Percentiles rank a stretch among this genome's conserved stretches.
Evolutionary conservation across 2,797 vertebrate species (phyloP).

Genomic region (Tenualosa ilisha): DNA sequence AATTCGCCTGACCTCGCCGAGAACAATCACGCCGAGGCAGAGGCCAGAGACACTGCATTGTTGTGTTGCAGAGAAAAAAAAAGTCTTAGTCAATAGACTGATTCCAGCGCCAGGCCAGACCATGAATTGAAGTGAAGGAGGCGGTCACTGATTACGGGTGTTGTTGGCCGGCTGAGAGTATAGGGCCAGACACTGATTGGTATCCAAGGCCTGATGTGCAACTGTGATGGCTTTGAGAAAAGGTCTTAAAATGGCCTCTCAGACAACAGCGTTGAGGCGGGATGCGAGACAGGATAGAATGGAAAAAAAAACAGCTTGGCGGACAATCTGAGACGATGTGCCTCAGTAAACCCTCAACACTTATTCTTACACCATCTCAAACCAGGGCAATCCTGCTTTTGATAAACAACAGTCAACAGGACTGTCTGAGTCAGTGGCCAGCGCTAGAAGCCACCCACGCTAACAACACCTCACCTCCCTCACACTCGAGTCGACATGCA

Average conservation of each 20-base stretch:
- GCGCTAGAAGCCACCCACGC: neutral
- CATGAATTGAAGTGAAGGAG: constrained; percentile 60
- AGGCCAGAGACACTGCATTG: constrained; percentile 31
- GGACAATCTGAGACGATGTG: neutral
- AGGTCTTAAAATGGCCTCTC: constrained; percentile 12
- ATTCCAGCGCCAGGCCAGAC: constrained; percentile 51
- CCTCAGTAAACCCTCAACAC: neutral
- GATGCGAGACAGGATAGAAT: neutral
- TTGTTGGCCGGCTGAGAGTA: constrained; percentile 59
- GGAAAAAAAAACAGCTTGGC: neutral
- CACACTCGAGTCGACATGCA: neutral
- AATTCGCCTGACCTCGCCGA: constrained; percentile 65
- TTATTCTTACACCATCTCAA: neutral
- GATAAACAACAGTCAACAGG: neutral
- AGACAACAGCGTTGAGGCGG: neutral
- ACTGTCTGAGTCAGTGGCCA: neutral
- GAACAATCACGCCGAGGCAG: constrained; percentile 60
- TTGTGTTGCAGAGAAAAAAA: constrained; percentile 39
- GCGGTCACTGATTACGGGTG: constrained; percentile 70
- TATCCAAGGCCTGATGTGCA: constrained; percentile 53
- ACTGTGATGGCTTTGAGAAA: constrained; percentile 53
- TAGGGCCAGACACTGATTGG: constrained; percentile 63
- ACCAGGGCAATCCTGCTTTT: neutral
- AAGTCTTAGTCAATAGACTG: constrained; percentile 55
- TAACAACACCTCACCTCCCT: neutral